Percentiles rank a stretch among this genome's conserved stretches.
phyloP scores from a whole-genome alignment of 1,140 invertebrate species.

The Drosophila pruinosa region DNA sequence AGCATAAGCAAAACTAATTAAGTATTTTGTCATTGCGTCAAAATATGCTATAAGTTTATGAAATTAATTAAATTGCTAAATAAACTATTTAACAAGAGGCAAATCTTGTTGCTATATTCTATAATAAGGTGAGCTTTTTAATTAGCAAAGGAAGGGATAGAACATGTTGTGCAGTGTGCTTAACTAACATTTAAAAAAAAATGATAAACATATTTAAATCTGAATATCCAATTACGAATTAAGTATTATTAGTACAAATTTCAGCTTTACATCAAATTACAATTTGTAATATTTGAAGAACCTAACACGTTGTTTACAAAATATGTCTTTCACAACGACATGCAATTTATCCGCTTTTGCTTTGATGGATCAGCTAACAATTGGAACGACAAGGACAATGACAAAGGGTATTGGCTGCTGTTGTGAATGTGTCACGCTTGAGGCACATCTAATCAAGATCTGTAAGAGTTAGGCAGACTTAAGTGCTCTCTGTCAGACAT shows the following conservation, averaged over 20 bases:
- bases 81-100: conserved; percentile 19
- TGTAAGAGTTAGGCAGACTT: conserved; percentile 47
- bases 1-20: neutral
- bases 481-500: conserved; percentile 41
- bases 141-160: no score
- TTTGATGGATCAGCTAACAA: conserved; percentile 11
- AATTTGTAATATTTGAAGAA: neutral
- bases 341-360: neutral
- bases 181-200: neutral
- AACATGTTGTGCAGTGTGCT: no score
- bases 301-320: neutral
- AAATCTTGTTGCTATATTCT: conserved; percentile 19
- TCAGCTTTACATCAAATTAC: neutral
- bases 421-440: conserved; percentile 38
- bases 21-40: conserved; percentile 22
- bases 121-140: neutral
- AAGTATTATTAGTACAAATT: neutral
- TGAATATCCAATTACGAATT: neutral
- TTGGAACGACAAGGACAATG: neutral
- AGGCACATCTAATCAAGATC: conserved; percentile 63
- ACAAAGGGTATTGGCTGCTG: conserved; percentile 1
- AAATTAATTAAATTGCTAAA: conserved; percentile 18
- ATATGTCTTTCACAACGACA: neutral
- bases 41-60: conserved; percentile 2
- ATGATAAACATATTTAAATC: neutral